Percentiles rank a stretch among this genome's conserved stretches.
Evolutionary conservation across 1,140 invertebrate species (phyloP).

Genomic region (Megathymus violae): DNA sequence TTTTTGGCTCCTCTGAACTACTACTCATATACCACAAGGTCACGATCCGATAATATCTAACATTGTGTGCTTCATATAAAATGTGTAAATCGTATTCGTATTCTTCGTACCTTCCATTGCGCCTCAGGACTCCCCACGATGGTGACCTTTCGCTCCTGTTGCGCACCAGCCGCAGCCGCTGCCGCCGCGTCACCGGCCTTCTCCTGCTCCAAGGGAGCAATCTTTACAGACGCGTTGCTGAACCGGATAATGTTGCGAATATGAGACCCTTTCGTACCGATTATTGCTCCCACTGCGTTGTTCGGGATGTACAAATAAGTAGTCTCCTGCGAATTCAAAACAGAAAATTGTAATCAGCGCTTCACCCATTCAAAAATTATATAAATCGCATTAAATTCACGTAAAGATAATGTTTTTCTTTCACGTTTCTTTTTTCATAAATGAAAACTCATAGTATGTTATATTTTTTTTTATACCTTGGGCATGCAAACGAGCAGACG

Average conservation of each 20-base stretch:
- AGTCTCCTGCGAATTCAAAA: constrained; percentile 87
- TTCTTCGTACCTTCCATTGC: constrained; percentile 93
- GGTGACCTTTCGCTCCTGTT: constrained; percentile 96
- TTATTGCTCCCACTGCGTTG: constrained; percentile 97
- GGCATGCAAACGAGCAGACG: too few species aligned
- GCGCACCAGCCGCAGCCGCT: constrained; percentile 51
- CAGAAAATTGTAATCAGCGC: not conserved
- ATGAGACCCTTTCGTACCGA: constrained; percentile 97
- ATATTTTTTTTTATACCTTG: too few species aligned
- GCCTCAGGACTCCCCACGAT: constrained; percentile 97
- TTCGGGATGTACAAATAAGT: constrained; percentile 98
- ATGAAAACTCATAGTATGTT: too few species aligned
- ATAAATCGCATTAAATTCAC: too few species aligned
- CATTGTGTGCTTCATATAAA: too few species aligned
- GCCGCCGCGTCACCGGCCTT: constrained; percentile 85
- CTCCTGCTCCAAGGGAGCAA: constrained; percentile 93
- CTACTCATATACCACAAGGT: too few species aligned
- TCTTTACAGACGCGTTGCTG: constrained; percentile 97
- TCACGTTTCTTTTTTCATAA: too few species aligned
- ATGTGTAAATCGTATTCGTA: too few species aligned
- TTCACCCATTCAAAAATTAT: too few species aligned
- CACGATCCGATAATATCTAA: too few species aligned
- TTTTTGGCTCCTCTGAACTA: too few species aligned
- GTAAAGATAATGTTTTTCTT: too few species aligned
- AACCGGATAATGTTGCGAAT: constrained; percentile 98